Evolutionary conservation across 2,113 vertebrate genomes (phyloP), one percentile per base, ranked within the genome.

Genomic region (Lepisosteus oculatus): DNA sequence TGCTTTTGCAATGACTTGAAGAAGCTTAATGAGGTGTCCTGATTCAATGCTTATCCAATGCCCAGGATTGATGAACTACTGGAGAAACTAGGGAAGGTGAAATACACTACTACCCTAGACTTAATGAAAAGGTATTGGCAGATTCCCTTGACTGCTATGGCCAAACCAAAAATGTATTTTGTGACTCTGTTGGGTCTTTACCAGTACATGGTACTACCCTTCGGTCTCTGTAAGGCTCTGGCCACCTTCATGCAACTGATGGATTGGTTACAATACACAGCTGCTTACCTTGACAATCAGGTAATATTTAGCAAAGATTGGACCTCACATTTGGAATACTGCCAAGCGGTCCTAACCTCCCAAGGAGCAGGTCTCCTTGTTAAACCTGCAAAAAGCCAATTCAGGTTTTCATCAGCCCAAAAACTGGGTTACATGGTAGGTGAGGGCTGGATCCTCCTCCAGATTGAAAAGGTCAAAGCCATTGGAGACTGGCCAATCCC

Each of bases 1-100:
- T 6, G 15, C 9, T 74, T 78, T 68, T 72, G 55, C 42, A 68
- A 68, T 72, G 65, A 78, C 54, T 72, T 55, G 45, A 11, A 61
- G 41, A 74, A 64, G 51, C 6, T 69, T 42, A 66, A 71, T 66
- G 13, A 55, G 51, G 65, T 74, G 55, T 64, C 55, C 29, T 57
- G 65, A 56, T 76, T 70, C n/a, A 17, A 47, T 57, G 57, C 72
- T 67, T 68, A 15, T 13, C 44, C 67, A 55, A 62, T 55, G 55
- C 55, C 47, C 47, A 51, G 47, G 8, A 9, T 51, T 51, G 47
- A 51, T 51, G 47, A 51, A 9, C 47, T 51, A 9, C 47, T 51
- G 5, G 47, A 51, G 5, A 51, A 9, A 9, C 8, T 51, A 9
- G 47, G 47, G 47, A 51, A 51, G 47, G 47, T 9, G 8, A 51